These are phyloP conservation scores for Falco punctatus DNA, from an alignment of 2,113 vertebrate genomes.

Conservation along the genomic window DNA sequence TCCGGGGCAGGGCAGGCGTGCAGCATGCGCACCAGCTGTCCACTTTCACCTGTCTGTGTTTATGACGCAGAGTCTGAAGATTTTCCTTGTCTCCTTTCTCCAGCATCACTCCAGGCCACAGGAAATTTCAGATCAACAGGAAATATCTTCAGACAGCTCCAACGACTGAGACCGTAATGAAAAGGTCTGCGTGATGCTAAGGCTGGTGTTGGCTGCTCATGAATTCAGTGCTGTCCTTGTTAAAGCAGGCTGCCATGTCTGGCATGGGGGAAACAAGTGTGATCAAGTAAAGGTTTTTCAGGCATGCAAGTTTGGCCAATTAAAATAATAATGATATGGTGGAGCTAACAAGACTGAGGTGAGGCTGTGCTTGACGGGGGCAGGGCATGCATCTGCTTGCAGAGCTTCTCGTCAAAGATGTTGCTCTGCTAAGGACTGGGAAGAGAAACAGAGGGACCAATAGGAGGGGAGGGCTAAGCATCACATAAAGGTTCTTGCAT, in stretches of 20 bases:
- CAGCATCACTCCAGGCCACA: fast-evolving
- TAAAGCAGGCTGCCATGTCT: neutral
- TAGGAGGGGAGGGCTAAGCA: neutral
- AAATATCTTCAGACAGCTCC: neutral
- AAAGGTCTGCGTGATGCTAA: neutral
- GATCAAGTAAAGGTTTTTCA: neutral
- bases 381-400: neutral
- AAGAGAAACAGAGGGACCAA: neutral
- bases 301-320: neutral
- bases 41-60: neutral
- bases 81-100: neutral
- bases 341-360: neutral
- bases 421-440: neutral
- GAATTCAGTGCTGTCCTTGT: neutral
- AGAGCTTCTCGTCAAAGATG: neutral
- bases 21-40: neutral
- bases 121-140: neutral
- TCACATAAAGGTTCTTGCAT: neutral
- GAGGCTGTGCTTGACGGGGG: neutral
- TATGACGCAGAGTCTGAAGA: neutral
- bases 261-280: neutral
- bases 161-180: neutral
- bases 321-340: neutral
- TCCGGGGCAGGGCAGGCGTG: neutral
- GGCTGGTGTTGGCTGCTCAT: neutral